Evolutionary conservation across 35 echinoderm and acorn worm genomes (phyloP).

Genomic region (Strongylocentrotus purpuratus): DNA sequence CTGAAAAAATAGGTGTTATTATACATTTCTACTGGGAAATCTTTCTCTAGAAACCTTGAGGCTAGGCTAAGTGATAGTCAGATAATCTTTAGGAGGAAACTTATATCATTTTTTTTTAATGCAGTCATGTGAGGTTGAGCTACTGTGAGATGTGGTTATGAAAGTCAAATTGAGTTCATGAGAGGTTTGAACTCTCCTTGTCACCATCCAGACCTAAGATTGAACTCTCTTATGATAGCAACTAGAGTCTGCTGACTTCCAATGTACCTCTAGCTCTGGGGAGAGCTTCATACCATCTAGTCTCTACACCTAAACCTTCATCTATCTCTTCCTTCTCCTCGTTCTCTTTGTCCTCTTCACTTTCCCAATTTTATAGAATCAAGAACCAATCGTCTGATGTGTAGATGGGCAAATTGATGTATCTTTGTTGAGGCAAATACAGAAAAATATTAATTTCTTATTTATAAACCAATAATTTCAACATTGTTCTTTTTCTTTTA

Average conservation of each 20-base stretch:
- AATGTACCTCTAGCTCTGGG: neutral
- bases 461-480: too few species aligned
- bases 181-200: neutral
- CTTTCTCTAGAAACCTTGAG: neutral
- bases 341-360: too few species aligned
- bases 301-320: neutral
- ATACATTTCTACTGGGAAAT: too few species aligned
- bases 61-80: neutral
- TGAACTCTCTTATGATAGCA: neutral
- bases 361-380: too few species aligned
- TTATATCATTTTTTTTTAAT: neutral
- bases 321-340: neutral
- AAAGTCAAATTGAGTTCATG: neutral
- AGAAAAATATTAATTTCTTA: too few species aligned
- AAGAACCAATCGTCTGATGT: too few species aligned
- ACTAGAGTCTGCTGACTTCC: neutral
- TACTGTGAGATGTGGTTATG: neutral
- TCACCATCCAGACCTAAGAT: neutral
- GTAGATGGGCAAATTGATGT: too few species aligned
- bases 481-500: too few species aligned
- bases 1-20: too few species aligned
- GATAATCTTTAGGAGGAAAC: slow-evolving; percentile 1
- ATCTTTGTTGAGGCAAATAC: too few species aligned
- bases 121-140: neutral
- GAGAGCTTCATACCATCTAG: neutral